These are phyloP conservation scores for Drosophila kuntzei DNA, from an alignment of 2,888 invertebrate genomes.

Conservation along the genomic window DNA sequence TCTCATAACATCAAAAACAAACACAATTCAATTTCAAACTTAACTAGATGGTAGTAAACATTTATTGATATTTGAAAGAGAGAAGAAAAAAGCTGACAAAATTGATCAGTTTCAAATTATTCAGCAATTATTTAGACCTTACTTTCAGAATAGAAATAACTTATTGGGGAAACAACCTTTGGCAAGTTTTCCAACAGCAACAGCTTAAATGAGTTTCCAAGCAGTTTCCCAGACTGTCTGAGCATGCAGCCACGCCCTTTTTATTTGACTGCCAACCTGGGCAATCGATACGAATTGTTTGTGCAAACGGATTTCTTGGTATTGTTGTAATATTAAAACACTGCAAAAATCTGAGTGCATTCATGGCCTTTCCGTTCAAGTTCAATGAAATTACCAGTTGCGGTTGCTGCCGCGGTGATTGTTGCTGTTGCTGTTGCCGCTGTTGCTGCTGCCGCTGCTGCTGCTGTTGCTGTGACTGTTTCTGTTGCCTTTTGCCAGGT, in stretches of 20 bases:
- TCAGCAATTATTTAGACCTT: background rate
- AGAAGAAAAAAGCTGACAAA: background rate
- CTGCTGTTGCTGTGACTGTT: constrained; percentile 39
- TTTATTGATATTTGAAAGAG: background rate
- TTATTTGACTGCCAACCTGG: constrained; percentile 29
- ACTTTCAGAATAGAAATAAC: background rate
- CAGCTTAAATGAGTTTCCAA: constrained; percentile 3
- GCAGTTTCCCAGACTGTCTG: constrained; percentile 7
- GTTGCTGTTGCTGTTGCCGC: constrained; percentile 37
- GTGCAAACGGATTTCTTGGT: constrained; percentile 71
- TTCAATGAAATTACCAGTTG: constrained; percentile 82
- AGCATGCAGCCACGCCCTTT: constrained; percentile 41
- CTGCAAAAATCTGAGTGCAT: constrained; percentile 74
- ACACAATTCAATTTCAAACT: too few species aligned
- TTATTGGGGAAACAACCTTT: background rate
- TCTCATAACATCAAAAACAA: too few species aligned
- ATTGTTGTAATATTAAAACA: constrained; percentile 68
- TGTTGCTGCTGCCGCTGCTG: constrained; percentile 30
- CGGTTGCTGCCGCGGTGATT: constrained; percentile 57
- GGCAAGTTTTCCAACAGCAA: constrained; percentile 1
- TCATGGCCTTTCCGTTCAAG: constrained; percentile 76
- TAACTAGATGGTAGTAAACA: too few species aligned
- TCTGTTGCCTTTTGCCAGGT: constrained; percentile 72
- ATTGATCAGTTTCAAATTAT: background rate
- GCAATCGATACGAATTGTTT: constrained; percentile 46